phyloP scores from a whole-genome alignment of 1,140 invertebrate genomes.

The Lasioglossum albipes region DNA sequence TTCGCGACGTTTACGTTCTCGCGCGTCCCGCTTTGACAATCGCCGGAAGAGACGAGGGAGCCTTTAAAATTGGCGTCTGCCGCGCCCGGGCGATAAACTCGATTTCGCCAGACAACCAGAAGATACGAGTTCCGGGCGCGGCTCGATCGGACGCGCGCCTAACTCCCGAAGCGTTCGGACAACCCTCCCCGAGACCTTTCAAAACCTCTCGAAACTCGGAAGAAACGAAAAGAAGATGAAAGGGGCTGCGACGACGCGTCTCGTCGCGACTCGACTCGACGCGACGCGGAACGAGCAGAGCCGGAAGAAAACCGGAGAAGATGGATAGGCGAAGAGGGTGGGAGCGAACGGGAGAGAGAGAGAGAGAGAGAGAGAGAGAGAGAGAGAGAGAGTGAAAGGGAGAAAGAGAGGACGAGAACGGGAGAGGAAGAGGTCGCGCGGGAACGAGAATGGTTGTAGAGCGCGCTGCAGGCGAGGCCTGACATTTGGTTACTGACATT shows the following conservation, averaged over 20 bases:
- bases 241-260: neutral
- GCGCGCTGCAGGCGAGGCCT: conserved; percentile 59
- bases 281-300: neutral
- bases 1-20: conserved; percentile 67
- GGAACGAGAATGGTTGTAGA: conserved; percentile 39
- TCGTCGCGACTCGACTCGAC: neutral
- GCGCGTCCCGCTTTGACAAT: conserved; percentile 56
- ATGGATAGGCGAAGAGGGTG: neutral
- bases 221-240: neutral
- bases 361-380: neutral
- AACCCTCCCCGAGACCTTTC: too few species aligned
- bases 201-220: neutral
- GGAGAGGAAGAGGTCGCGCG: conserved; percentile 34
- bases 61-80: conserved; percentile 60
- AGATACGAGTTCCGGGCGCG: neutral
- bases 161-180: too few species aligned
- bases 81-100: conserved; percentile 26
- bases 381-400: too few species aligned
- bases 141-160: too few species aligned
- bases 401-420: conserved; percentile 3
- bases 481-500: conserved; percentile 77
- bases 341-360: neutral
- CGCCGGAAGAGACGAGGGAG: conserved; percentile 68
- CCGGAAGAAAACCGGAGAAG: conserved; percentile 18
- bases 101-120: neutral